Evolutionary conservation across 2,797 vertebrate genomes (phyloP).

Genomic region (Chelonia mydas): DNA sequence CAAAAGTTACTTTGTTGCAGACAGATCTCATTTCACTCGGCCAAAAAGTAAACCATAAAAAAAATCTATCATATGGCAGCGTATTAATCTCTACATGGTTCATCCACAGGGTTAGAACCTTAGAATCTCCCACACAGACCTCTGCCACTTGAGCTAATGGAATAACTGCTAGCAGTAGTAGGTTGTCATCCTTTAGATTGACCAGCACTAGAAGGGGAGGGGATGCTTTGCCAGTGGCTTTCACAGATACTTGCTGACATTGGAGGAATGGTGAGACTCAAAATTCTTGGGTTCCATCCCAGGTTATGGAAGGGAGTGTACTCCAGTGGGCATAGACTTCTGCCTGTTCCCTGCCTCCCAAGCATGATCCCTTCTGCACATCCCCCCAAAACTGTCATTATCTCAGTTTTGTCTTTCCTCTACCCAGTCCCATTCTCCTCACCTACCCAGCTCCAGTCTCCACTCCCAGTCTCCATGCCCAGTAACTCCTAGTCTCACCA

Average conservation of each 20-base stretch:
- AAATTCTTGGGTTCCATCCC: too few species aligned
- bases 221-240: background rate
- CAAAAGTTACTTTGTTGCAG: background rate
- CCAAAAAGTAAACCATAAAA: background rate
- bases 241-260: background rate
- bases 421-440: too few species aligned
- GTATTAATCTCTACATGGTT: background rate
- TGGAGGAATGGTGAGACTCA: background rate
- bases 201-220: too few species aligned
- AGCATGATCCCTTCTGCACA: too few species aligned
- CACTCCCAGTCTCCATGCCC: too few species aligned
- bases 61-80: background rate
- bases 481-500: too few species aligned
- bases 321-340: too few species aligned
- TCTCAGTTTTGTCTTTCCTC: too few species aligned
- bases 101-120: background rate
- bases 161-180: background rate
- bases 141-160: background rate
- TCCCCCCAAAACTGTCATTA: too few species aligned
- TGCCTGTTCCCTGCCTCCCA: too few species aligned
- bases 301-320: too few species aligned
- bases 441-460: too few species aligned
- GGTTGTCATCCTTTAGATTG: background rate
- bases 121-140: background rate
- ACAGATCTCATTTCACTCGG: background rate